phyloP scores from a whole-genome alignment of 2,888 invertebrate species.

The Drosophila aldrichi region DNA sequence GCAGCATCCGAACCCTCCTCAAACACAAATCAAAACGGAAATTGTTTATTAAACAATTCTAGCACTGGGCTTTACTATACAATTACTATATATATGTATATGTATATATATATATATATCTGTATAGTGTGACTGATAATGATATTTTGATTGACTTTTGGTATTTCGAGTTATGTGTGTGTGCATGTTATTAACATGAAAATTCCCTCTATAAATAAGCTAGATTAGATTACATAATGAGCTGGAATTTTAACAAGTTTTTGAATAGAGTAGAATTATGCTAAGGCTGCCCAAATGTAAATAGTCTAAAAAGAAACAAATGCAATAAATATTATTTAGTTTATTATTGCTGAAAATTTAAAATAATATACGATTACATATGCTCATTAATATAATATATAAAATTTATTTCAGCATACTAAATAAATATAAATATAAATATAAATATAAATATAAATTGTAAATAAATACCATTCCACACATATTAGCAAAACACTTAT shows the following conservation, averaged over 20 bases:
- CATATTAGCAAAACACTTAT: too few species aligned
- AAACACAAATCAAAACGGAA: conserved; percentile 69
- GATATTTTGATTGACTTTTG: conserved; percentile 68
- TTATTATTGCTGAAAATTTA: background rate
- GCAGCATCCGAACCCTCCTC: conserved; percentile 54
- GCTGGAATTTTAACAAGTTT: conserved; percentile 12
- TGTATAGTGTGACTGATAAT: conserved; percentile 51
- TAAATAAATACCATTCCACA: too few species aligned
- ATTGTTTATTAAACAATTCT: conserved; percentile 78
- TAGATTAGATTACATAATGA: conserved; percentile 42
- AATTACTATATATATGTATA: background rate
- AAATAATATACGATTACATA: too few species aligned
- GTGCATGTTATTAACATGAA: conserved; percentile 41
- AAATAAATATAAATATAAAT: too few species aligned
- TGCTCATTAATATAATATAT: too few species aligned
- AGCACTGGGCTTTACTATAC: conserved; percentile 25
- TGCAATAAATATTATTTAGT: background rate
- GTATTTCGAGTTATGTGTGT: conserved; percentile 32
- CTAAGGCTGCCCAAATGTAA: background rate
- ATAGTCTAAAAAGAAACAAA: background rate
- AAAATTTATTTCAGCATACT: too few species aligned
- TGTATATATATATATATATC: too few species aligned
- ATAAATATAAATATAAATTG: too few species aligned
- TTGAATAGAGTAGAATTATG: background rate
- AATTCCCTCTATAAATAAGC: conserved; percentile 20